Evolutionary conservation across 2,888 invertebrate genomes (phyloP).

Genomic region (Nephrotoma appendiculata): DNA sequence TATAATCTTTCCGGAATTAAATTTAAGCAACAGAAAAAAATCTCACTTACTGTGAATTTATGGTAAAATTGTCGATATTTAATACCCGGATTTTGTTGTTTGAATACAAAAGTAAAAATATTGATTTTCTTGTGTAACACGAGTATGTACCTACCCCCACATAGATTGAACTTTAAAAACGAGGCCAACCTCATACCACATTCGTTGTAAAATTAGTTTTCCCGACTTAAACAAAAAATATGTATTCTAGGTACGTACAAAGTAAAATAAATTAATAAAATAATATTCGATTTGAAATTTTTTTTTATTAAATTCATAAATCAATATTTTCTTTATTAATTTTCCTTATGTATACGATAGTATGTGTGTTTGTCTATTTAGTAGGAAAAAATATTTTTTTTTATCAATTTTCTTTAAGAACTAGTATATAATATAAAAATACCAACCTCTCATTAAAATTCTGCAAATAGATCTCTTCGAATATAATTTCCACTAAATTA

Average conservation of each 20-base stretch:
- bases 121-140: no score
- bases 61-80: no score
- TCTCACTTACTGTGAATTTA: no score
- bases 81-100: no score
- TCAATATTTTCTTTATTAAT: background rate
- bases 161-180: no score
- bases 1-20: no score
- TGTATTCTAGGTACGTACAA: background rate
- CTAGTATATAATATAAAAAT: background rate
- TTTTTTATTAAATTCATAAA: background rate
- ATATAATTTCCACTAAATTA: constrained; percentile 53
- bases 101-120: no score
- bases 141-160: no score
- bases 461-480: constrained; percentile 53
- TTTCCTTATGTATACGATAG: background rate
- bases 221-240: background rate
- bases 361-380: background rate
- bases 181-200: no score
- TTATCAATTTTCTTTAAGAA: background rate
- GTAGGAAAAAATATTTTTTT: background rate
- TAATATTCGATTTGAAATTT: background rate
- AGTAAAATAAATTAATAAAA: background rate
- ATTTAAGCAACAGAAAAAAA: no score
- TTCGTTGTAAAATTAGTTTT: background rate
- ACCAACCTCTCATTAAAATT: constrained; percentile 3